Evolutionary conservation across 2,888 invertebrate genomes (phyloP), one percentile per base, ranked within the genome.

Genomic region (Altica lythri): DNA sequence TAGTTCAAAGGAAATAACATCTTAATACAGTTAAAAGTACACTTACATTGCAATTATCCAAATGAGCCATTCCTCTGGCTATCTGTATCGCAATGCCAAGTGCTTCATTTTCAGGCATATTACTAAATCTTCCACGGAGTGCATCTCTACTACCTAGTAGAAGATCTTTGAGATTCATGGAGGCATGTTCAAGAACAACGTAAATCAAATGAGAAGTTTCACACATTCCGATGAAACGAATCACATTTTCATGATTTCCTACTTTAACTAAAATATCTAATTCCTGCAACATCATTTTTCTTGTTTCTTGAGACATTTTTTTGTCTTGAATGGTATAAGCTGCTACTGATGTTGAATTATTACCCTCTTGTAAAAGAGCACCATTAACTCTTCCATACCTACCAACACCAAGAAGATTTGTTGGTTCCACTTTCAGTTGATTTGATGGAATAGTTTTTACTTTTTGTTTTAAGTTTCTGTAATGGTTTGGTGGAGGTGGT

Each of bases 341-440:
- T 1, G 81, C 81, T 1, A 82, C 76, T 2, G 78, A 78, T 37
- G 77, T 80, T 2, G 77, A 76, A 4, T 81, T 81, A 12, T 22
- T 54, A 4, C 81, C 81, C 12, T 85, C 85, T 57, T 83, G 81
- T 1, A 91, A 80, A 48, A 80, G 82, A 0, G 89, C 91, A 63
- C 81, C 84, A 12, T 89, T 86, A 19, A 92, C 86, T 61, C 86
- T 85, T 0, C 92, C 92, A 74, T 87, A 93, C 69, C 83, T 84
- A 17, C 92, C 92, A 6, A 86, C 78, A 0, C 89, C 89, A 32
- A 90, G 78, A 14, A 89, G 77, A 70, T 85, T 81, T 3, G 72
- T 68, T 2, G 84, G 82, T 67, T 89, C 87, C 44, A 91, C 81
- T 34, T 87, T 88, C 57, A 92, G 75, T 40, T 84, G 81, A 68